Evolutionary conservation across 2,113 vertebrate species (phyloP).

Genomic region (Sylvietta virens): DNA sequence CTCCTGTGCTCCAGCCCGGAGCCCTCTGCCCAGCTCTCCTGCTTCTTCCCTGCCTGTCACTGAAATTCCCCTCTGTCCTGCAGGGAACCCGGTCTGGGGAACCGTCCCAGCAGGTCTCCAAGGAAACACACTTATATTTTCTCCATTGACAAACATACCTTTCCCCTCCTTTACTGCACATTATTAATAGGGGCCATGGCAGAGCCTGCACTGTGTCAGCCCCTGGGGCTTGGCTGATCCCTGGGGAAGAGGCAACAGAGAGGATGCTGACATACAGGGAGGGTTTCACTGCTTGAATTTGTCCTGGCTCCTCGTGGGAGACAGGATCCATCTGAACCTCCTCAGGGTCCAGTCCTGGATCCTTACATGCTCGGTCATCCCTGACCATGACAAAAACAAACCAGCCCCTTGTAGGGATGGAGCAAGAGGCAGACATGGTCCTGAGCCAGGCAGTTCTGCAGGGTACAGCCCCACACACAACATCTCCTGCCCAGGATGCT

Average conservation of each 20-base stretch:
- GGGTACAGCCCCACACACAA: neutral
- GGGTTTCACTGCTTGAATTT: neutral
- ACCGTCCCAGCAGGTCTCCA: neutral
- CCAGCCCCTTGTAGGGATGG: neutral
- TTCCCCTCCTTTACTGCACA: neutral
- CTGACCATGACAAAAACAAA: neutral
- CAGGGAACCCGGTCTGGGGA: neutral
- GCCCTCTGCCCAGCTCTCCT: neutral
- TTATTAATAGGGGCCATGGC: neutral
- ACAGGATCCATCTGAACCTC: neutral
- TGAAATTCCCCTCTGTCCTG: neutral
- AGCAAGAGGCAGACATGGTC: neutral
- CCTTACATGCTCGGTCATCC: fast-evolving
- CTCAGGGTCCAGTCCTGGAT: neutral
- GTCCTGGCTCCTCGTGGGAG: neutral
- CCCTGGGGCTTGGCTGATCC: neutral
- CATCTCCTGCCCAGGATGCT: neutral
- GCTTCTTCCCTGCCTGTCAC: neutral
- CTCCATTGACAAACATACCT: neutral
- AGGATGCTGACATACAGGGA: neutral
- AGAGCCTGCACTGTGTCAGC: neutral
- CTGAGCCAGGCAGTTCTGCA: neutral
- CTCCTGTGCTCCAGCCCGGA: neutral
- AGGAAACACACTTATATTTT: neutral
- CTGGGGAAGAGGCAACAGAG: neutral